Evolutionary conservation across 2,113 vertebrate genomes (phyloP).

Genomic region (Heterotilapia buettikoferi): DNA sequence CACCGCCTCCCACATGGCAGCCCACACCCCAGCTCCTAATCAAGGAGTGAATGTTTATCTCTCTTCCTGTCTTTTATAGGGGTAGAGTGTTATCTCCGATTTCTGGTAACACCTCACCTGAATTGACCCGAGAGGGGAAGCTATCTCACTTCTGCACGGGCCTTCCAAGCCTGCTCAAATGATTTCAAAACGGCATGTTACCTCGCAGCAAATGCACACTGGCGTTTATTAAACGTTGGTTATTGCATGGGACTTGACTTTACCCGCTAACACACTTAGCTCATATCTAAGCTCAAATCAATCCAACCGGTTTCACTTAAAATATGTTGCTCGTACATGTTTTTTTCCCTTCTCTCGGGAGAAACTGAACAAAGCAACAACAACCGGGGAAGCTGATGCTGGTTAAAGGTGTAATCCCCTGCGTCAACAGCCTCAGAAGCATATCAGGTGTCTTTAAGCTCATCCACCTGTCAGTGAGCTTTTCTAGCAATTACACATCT

Average conservation of each 20-base stretch:
- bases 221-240: conserved; percentile 10
- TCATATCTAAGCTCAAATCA: conserved; percentile 27
- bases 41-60: conserved; percentile 56
- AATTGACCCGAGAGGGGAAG: conserved; percentile 54
- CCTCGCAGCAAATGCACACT: conserved; percentile 5
- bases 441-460: conserved; percentile 72
- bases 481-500: conserved; percentile 77
- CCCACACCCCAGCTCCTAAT: conserved; percentile 39
- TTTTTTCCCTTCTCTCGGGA: neutral
- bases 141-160: conserved; percentile 4
- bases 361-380: conserved; percentile 11
- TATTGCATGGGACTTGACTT: conserved; percentile 23
- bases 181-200: conserved; percentile 10
- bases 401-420: conserved; percentile 60
- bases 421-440: conserved; percentile 51
- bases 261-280: neutral
- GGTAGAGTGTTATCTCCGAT: conserved; percentile 46
- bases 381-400: conserved; percentile 8
- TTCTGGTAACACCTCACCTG: conserved; percentile 47
- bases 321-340: conserved; percentile 1
- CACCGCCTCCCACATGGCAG: conserved; percentile 46
- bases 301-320: conserved; percentile 28
- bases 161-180: neutral
- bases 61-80: conserved; percentile 57
- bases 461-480: conserved; percentile 71